A percentile compares a stretch with the other conserved stretches of the same genome.
These are phyloP conservation scores for Orthosia gracilis DNA, from an alignment of 2,888 invertebrate genomes.

Conservation along the genomic window DNA sequence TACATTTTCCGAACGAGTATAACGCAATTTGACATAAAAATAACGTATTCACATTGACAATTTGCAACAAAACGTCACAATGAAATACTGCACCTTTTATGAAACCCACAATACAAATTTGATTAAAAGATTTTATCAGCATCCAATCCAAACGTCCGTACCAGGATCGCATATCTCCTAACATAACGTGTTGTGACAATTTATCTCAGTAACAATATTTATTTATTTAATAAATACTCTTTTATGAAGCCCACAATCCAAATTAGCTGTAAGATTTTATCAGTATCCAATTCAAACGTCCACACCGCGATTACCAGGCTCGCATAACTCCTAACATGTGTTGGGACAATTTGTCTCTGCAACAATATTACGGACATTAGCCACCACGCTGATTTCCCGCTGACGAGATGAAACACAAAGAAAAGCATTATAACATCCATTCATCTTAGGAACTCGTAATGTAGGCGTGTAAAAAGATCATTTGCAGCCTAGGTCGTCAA, in stretches of 20 bases:
- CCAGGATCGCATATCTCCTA: constrained; percentile 57
- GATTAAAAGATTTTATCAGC: constrained; percentile 32
- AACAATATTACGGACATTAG: constrained; percentile 72
- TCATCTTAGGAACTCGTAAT: constrained; percentile 44
- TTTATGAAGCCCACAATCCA: background rate
- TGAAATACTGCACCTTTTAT: constrained; percentile 17
- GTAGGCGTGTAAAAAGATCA: constrained; percentile 34
- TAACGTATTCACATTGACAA: constrained; percentile 14
- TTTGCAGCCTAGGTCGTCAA: constrained; percentile 30
- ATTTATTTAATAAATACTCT: too few species aligned
- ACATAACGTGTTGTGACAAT: constrained; percentile 76
- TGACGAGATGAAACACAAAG: constrained; percentile 35
- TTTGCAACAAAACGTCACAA: constrained; percentile 25
- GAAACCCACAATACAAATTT: constrained; percentile 4
- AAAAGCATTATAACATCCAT: constrained; percentile 45
- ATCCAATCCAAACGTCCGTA: constrained; percentile 26
- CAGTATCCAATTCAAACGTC: constrained; percentile 27
- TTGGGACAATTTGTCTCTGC: constrained; percentile 76
- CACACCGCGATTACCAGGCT: constrained; percentile 54
- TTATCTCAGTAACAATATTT: constrained; percentile 75
- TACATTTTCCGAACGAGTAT: background rate
- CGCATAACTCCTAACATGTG: constrained; percentile 71
- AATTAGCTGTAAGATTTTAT: constrained; percentile 25
- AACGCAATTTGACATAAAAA: constrained; percentile 20
- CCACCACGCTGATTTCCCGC: constrained; percentile 62